Evolutionary conservation across 2,113 vertebrate genomes (phyloP).

Genomic region (Corythaeola cristata): DNA sequence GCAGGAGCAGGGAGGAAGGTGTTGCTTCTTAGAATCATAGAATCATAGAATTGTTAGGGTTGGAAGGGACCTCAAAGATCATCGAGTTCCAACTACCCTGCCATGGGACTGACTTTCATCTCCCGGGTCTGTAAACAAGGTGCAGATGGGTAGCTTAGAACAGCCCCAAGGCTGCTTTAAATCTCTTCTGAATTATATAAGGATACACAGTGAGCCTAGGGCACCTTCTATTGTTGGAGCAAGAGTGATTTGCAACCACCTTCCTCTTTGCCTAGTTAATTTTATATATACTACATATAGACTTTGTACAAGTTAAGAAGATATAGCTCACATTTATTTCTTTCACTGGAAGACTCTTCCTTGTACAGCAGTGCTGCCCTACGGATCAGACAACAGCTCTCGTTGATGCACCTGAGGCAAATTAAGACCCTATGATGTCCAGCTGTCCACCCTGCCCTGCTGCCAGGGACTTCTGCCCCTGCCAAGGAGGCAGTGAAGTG

Average conservation of each 20-base stretch:
- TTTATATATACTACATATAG: neutral
- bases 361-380: neutral
- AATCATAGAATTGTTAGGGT: too few species aligned
- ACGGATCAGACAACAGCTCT: neutral
- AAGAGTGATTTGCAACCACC: neutral
- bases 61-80: too few species aligned
- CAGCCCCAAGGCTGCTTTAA: neutral
- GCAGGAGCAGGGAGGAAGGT: neutral
- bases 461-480: neutral
- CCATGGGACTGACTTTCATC: neutral
- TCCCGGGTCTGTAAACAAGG: neutral
- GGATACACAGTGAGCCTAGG: neutral
- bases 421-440: neutral
- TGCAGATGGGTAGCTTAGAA: neutral
- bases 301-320: neutral
- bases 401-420: neutral
- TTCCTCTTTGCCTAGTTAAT: neutral
- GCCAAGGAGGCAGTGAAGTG: neutral
- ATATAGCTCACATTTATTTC: neutral
- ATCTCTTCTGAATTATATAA: neutral
- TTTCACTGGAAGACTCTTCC: neutral
- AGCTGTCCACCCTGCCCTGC: neutral
- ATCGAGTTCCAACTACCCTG: too few species aligned
- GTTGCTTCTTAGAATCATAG: neutral
- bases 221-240: rapidly evolving